Evolutionary conservation across 2,888 invertebrate species (phyloP), one percentile per base, ranked within the genome.

Genomic region (Watsonalla binaria): DNA sequence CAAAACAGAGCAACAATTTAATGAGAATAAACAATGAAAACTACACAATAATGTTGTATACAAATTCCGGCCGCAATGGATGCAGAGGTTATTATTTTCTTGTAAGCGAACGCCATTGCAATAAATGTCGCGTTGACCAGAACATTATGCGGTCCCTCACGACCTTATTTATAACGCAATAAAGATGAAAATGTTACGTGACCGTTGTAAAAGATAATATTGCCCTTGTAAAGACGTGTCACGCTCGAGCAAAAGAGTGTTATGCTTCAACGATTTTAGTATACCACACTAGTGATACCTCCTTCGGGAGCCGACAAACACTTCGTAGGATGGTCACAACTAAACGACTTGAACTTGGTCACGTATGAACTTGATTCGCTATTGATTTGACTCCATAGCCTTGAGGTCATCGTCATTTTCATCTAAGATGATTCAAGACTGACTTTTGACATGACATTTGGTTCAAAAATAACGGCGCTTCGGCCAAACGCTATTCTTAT

Each of bases 221-320:
- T 65, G 66, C 62, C 47, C 51, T 58, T 60, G 59, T 57, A 61
- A 66, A 67, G 73, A 74, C 67, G 63, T 68, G 72, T 71, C 73
- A 80, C 66, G 82, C 72, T 63, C 69, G 68, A 72, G 64, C 71
- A 72, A 70, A 68, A 63, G 63, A 68, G 67, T 72, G 78, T 70
- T 72, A 76, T 74, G 82, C 75, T 77, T 78, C 71, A 81, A 73
- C 74, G 66, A 78, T 70, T 84, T 81, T 74, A 79, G 76, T 78
- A 72, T 63, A n/a, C 72, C 74, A 73, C 78, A 73, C 70, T 73
- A 69, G 73, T 75, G 74, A 74, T 72, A 70, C 71, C 74, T 78
- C 77, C 74, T 78, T 73, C 68, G 71, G 70, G 72, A 67, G 8
- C 5, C 37, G 39, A 39, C 49, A 34, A 13, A 37, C 37, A 49